phyloP scores from a whole-genome alignment of 2,113 vertebrate species.

The Hypanus sabinus region DNA sequence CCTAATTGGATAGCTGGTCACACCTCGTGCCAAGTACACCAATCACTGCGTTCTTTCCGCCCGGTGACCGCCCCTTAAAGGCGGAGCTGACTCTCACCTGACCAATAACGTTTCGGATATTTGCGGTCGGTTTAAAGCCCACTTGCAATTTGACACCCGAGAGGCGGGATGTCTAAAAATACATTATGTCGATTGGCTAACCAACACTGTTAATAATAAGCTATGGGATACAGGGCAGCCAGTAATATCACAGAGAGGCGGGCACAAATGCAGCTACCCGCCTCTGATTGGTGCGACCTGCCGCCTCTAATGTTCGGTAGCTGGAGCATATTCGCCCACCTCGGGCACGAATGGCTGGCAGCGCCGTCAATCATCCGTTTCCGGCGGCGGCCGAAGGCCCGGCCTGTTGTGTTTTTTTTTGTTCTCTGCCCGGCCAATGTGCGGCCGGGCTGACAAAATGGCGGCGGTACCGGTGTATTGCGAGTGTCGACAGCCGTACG shows the following conservation, averaged over 20 bases:
- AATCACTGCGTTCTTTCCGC: too few relatives aligned
- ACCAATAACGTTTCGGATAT: not conserved
- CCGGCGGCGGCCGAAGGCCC: constrained; percentile 50
- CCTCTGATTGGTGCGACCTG: not conserved
- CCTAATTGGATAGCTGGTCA: not conserved
- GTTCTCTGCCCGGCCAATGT: not conserved
- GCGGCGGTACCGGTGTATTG: constrained; percentile 88
- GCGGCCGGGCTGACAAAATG: constrained; percentile 55
- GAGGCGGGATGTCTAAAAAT: not conserved
- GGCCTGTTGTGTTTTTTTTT: constrained; percentile 42
- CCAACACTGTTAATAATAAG: not conserved
- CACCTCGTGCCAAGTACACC: too few relatives aligned
- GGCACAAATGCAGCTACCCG: not conserved
- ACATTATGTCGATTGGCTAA: not conserved
- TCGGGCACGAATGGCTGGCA: not conserved
- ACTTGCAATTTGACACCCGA: not conserved
- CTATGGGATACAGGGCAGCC: not conserved
- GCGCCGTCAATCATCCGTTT: constrained; percentile 47
- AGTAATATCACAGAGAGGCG: not conserved
- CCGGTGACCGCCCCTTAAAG: not conserved
- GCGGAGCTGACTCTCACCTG: not conserved
- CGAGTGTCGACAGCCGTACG: constrained; percentile 93
- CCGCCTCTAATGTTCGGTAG: not conserved
- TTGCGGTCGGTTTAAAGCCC: not conserved
- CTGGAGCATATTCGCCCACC: too few relatives aligned